Evolutionary conservation across 2,113 vertebrate species (phyloP), one percentile per base, ranked within the genome.

Genomic region (Hippocampus barbouri): DNA sequence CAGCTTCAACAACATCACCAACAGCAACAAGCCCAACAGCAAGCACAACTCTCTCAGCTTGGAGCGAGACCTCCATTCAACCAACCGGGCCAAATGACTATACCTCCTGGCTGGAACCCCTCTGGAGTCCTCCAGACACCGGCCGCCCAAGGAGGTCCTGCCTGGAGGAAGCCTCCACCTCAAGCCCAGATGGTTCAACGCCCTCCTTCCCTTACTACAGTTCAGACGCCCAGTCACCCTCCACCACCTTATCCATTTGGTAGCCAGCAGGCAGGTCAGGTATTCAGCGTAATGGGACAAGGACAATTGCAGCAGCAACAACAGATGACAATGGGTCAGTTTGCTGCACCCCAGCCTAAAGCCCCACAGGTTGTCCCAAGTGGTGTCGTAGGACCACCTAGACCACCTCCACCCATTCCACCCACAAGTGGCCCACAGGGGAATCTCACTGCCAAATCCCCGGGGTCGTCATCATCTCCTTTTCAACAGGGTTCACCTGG

Each of bases 171-270:
- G 84, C 91, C 93, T 65, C 93, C 94, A 0, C 92, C 95, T 72
- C 94, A 95, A 86, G 89, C 88, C 77, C 93, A 95, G 83, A 95
- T 97, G 91, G 85, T 87, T 66, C 90, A 93, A 79, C 95, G 96
- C 60, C 95, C 95, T 79, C 96, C 97, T 61, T 94, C 96, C 72
- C 91, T 99, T 88, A 91, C 94, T 75, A 93, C 96, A 79, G 94
- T 97, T 74, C 97, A 97, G 90, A 97, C 96, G 74, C 97, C 97
- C 70, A 94, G 93, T 87, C 97, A 99, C 79, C 97, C 97, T 78
- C 97, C 97, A 41, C 97, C 97, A 75, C 97, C 97, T 53, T 99
- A 99, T 78, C 97, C 97, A 51, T 98, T 96, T 87, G 97, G 97
- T 85, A 99, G 96, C 89, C 97, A 99, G 82, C 97, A 99, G 90